Evolutionary conservation across 1,140 invertebrate species (phyloP).

Genomic region (Agraylea sexmaculata): DNA sequence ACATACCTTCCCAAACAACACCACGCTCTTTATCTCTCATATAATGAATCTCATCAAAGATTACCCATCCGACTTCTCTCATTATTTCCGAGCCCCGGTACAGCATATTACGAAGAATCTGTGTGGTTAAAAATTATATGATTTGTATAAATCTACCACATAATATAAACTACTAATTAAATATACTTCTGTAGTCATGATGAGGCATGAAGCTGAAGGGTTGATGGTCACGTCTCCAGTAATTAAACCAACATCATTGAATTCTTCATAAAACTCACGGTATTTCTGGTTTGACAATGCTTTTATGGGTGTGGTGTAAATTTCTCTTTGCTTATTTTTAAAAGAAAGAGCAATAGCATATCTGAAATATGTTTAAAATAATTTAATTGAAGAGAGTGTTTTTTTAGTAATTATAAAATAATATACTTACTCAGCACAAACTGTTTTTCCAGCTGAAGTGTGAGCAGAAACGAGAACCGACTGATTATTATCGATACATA

Average conservation of each 20-base stretch:
- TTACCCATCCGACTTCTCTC: constrained; percentile 97
- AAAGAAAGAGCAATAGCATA: constrained; percentile 62
- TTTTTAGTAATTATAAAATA: not conserved
- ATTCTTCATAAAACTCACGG: constrained; percentile 94
- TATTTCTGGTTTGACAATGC: constrained; percentile 97
- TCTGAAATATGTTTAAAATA: constrained; percentile 28
- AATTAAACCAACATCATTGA: constrained; percentile 93
- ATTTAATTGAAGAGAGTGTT: not conserved
- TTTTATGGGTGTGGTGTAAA: constrained; percentile 99
- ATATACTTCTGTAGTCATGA: constrained; percentile 99
- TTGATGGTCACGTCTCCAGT: constrained; percentile 99
- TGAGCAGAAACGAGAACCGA: constrained; percentile 98
- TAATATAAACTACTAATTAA: no score
- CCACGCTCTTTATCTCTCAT: constrained; percentile 99
- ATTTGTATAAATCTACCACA: no score
- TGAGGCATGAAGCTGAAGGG: constrained; percentile 90
- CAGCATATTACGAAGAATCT: constrained; percentile 96
- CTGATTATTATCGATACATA: constrained; percentile 95
- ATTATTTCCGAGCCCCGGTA: constrained; percentile 96
- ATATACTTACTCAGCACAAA: constrained; percentile 85
- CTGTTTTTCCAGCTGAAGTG: constrained; percentile 98
- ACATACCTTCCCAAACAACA: constrained; percentile 79
- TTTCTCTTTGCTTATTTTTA: constrained; percentile 72
- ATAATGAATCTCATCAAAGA: constrained; percentile 99
- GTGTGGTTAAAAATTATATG: no score